phyloP scores from a whole-genome alignment of 2,113 vertebrate species.

The Hippopotamus amphibius region DNA sequence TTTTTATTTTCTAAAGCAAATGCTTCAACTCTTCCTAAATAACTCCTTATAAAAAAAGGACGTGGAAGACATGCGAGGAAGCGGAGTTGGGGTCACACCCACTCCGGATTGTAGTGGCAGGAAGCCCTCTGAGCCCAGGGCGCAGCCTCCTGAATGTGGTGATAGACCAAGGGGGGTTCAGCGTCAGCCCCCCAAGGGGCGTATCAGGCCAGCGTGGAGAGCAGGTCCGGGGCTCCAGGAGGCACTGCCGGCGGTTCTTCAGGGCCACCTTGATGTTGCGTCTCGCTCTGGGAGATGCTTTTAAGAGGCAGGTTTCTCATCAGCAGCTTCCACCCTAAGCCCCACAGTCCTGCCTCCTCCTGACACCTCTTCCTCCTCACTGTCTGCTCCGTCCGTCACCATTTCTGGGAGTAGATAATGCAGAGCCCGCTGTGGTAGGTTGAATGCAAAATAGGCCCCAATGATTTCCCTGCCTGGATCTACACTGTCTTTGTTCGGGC shows the following conservation, averaged over 20 bases:
- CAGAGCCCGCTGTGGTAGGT: conserved; percentile 83
- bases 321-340: conserved; percentile 87
- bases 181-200: conserved; percentile 79
- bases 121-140: conserved; percentile 7
- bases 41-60: background rate
- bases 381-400: conserved; percentile 87
- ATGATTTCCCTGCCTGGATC: background rate
- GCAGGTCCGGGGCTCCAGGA: conserved; percentile 84
- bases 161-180: conserved; percentile 85
- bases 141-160: conserved; percentile 85
- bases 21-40: background rate
- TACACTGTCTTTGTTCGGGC: background rate
- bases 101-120: accelerated
- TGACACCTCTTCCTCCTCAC: conserved; percentile 65
- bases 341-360: conserved; percentile 89
- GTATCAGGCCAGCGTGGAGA: conserved; percentile 84
- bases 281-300: conserved; percentile 85
- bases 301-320: conserved; percentile 88
- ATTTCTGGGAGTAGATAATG: conserved; percentile 91
- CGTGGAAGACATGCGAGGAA: accelerated
- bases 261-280: conserved; percentile 66
- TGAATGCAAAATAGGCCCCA: background rate
- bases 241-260: conserved; percentile 82
- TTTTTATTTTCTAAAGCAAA: background rate
- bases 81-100: background rate